These are phyloP conservation scores for Anoplius nigerrimus DNA, from an alignment of 2,888 invertebrate species.

Conservation along the genomic window DNA sequence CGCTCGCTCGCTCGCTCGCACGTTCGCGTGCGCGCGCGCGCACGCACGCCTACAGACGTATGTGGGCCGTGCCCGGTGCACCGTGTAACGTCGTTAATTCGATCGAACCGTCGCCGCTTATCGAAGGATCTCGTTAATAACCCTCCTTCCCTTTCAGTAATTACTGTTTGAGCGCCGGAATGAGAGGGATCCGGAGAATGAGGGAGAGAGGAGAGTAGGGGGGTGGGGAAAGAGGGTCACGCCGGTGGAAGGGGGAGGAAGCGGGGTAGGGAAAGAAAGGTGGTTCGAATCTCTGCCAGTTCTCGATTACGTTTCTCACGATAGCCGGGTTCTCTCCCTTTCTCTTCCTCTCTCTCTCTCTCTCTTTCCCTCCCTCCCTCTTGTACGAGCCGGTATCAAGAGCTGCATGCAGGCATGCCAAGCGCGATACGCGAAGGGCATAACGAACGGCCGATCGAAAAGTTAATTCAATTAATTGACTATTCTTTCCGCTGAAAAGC, in stretches of 20 bases:
- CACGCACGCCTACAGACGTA: constrained; percentile 7
- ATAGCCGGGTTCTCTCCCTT: constrained; percentile 12
- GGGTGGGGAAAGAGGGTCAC: constrained; percentile 13
- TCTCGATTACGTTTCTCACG: constrained; percentile 42
- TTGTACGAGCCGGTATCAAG: too few relatives aligned
- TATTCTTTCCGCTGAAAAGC: too few relatives aligned
- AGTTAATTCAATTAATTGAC: too few relatives aligned
- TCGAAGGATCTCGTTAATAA: constrained; percentile 57
- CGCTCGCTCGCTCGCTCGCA: constrained; percentile 14
- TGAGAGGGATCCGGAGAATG: constrained; percentile 4
- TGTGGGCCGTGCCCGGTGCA: not conserved
- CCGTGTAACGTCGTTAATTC: constrained; percentile 51
- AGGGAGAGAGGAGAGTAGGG: constrained; percentile 10
- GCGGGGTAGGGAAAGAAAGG: constrained; percentile 7
- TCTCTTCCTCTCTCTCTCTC: not conserved
- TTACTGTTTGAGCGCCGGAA: constrained; percentile 29
- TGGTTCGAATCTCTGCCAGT: constrained; percentile 11
- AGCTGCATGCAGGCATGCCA: too few relatives aligned
- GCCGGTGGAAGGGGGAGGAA: constrained; percentile 18
- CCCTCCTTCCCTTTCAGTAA: constrained; percentile 51
- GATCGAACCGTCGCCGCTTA: constrained; percentile 51
- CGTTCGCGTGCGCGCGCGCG: constrained; percentile 27
- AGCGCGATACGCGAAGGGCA: too few relatives aligned
- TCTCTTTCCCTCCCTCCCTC: not conserved
- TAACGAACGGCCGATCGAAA: too few relatives aligned